Percentiles rank a stretch among this genome's conserved stretches.
phyloP scores from a whole-genome alignment of 1,140 invertebrate genomes.

The Drosophila cardini region DNA sequence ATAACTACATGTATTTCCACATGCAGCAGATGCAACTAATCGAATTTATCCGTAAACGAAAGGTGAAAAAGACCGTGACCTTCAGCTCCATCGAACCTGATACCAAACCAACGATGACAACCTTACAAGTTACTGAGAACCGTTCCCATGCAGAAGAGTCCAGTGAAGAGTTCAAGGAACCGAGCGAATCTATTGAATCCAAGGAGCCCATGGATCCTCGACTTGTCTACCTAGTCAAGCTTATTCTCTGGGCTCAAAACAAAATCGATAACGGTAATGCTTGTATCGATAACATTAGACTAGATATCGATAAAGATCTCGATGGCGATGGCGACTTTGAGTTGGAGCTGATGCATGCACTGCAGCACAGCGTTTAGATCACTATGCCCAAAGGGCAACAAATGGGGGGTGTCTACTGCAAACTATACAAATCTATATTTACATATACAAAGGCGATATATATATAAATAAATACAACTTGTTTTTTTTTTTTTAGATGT shows the following conservation, averaged over 20 bases:
- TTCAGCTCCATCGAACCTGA: not conserved
- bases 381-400: not conserved
- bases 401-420: constrained; percentile 45
- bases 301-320: no score
- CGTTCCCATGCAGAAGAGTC: not conserved
- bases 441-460: constrained; percentile 40
- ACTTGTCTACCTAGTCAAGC: constrained; percentile 70
- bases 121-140: not conserved
- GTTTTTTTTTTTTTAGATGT: constrained; percentile 56
- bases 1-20: constrained; percentile 72
- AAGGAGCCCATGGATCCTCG: constrained; percentile 41
- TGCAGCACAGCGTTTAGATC: constrained; percentile 35
- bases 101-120: not conserved
- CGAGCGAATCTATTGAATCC: no score
- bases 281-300: constrained; percentile 18
- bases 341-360: constrained; percentile 45
- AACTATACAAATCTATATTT: constrained; percentile 51
- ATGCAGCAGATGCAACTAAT: constrained; percentile 69
- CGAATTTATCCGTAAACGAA: constrained; percentile 54
- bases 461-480: not conserved
- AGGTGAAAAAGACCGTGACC: constrained; percentile 13
- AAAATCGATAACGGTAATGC: constrained; percentile 51
- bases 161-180: no score
- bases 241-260: constrained; percentile 65
- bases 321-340: constrained; percentile 61